These are phyloP conservation scores for Chinchilla lanigera DNA, from an alignment of 2,113 vertebrate species.

Conservation along the genomic window DNA sequence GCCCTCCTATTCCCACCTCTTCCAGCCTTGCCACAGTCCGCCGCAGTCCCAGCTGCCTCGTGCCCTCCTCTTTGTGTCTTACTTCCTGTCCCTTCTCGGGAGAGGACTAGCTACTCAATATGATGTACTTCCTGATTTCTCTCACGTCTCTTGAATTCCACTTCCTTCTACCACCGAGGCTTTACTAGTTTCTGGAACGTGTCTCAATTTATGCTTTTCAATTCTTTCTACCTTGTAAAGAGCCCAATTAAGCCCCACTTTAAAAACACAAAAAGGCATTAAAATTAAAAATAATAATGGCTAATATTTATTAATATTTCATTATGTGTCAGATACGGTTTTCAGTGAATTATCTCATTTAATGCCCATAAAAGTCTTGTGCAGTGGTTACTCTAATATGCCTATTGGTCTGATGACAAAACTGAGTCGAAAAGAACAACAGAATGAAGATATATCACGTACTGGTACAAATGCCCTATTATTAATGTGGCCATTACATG, in stretches of 20 bases:
- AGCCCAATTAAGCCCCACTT: not conserved
- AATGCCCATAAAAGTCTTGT: not conserved
- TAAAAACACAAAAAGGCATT: not conserved
- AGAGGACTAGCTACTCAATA: not conserved
- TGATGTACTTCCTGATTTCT: not conserved
- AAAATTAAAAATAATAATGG: not conserved
- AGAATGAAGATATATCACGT: not conserved
- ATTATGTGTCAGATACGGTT: not conserved
- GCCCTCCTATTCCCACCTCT: accelerated
- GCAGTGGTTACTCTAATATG: not conserved
- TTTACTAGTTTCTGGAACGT: not conserved
- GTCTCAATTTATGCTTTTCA: not conserved
- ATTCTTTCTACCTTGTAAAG: not conserved
- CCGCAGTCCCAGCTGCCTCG: not conserved
- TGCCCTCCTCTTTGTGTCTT: not conserved
- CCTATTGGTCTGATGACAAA: not conserved
- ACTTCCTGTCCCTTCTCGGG: not conserved
- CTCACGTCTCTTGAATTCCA: not conserved
- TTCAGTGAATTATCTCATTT: not conserved
- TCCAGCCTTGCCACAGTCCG: not conserved
- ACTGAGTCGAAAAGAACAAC: not conserved
- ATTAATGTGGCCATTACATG: not conserved
- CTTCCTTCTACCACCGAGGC: not conserved
- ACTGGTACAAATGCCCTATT: not conserved
- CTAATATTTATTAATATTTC: not conserved